Percentiles rank a stretch among this genome's conserved stretches.
phyloP scores from a whole-genome alignment of 2,113 vertebrate genomes.

The Ia io region DNA sequence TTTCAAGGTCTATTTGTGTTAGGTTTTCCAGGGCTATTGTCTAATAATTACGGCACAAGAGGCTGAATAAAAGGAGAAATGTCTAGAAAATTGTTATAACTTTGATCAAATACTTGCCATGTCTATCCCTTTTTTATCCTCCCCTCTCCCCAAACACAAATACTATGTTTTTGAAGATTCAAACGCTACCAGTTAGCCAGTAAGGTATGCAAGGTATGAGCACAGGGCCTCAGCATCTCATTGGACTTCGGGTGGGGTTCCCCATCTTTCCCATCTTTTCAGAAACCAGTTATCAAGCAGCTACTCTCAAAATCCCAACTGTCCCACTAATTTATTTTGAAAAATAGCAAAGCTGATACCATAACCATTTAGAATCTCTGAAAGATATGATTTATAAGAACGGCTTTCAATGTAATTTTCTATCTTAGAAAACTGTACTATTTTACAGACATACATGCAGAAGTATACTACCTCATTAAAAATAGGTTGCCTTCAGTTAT shows the following conservation, averaged over 20 bases:
- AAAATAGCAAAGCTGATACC: background rate
- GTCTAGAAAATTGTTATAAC: background rate
- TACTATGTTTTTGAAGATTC: background rate
- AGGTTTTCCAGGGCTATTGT: background rate
- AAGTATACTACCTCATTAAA: background rate
- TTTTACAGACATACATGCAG: background rate
- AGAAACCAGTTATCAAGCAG: background rate
- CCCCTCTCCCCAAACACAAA: background rate
- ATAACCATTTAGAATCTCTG: background rate
- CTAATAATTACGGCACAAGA: background rate
- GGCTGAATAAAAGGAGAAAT: background rate
- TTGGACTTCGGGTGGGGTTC: background rate
- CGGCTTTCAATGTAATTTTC: slow-evolving; percentile 41
- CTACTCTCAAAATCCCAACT: background rate
- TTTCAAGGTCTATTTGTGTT: background rate
- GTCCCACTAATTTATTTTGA: background rate
- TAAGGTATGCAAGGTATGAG: background rate
- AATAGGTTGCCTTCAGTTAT: slow-evolving; percentile 29
- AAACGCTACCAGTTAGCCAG: background rate
- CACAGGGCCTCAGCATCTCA: background rate
- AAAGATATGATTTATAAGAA: slow-evolving; percentile 13
- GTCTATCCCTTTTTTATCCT: background rate
- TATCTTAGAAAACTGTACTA: slow-evolving; percentile 17
- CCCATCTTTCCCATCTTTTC: background rate
- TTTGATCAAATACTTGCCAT: background rate